Evolutionary conservation across 2,888 invertebrate genomes (phyloP).

Genomic region (Megamerina dolium): DNA sequence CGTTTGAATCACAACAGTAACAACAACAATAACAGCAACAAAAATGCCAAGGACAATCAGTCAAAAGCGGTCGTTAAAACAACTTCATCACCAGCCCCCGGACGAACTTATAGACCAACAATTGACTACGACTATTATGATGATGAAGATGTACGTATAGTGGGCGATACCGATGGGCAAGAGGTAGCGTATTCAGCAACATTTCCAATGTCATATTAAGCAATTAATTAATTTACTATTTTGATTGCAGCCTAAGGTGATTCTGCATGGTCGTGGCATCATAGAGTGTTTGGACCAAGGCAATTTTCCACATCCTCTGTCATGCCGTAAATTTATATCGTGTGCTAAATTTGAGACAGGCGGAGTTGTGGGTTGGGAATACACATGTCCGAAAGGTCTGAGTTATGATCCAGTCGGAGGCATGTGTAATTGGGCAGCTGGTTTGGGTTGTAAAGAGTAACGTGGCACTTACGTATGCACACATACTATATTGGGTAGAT

Average conservation of each 20-base stretch:
- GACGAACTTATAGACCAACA: slow-evolving; percentile 40
- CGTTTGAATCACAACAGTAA: slow-evolving; percentile 31
- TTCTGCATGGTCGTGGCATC: slow-evolving; percentile 62
- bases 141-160: slow-evolving; percentile 56
- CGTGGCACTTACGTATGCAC: background rate
- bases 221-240: background rate
- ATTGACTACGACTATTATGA: slow-evolving; percentile 67
- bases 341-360: slow-evolving; percentile 79
- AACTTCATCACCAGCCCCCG: slow-evolving; percentile 16
- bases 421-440: slow-evolving; percentile 85
- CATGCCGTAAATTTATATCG: slow-evolving; percentile 86
- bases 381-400: slow-evolving; percentile 78
- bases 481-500: slow-evolving; percentile 9
- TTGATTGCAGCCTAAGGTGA: slow-evolving; percentile 48
- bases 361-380: slow-evolving; percentile 76
- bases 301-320: slow-evolving; percentile 84
- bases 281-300: slow-evolving; percentile 85
- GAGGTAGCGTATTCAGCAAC: slow-evolving; percentile 42
- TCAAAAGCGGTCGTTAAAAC: slow-evolving; percentile 11
- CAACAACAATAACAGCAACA: no score
- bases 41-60: no score
- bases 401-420: slow-evolving; percentile 87
- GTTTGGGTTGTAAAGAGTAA: slow-evolving; percentile 67
- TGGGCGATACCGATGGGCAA: slow-evolving; percentile 48
- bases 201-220: background rate